Percentiles rank a stretch among this genome's conserved stretches.
Conservation (phyloP, 2,888 invertebrate species). For the Oscheius sp. region DNA sequence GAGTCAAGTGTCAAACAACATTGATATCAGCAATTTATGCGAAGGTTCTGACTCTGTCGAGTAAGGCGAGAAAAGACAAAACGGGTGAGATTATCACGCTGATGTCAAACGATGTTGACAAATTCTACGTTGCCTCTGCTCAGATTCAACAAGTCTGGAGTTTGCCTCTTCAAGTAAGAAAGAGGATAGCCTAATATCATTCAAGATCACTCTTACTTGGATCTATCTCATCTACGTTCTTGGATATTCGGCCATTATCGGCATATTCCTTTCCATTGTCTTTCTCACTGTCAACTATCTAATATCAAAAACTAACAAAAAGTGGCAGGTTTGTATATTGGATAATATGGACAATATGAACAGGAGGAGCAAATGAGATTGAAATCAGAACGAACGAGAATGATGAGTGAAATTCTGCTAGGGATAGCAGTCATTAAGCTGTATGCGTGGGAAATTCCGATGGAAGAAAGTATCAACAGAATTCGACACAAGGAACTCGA, state of each 20-base stretch:
- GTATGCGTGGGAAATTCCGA: constrained; percentile 75
- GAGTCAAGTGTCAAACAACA: constrained; percentile 73
- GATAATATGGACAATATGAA: background rate
- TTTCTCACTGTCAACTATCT: constrained; percentile 76
- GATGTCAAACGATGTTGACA: constrained; percentile 74
- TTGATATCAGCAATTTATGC: constrained; percentile 73
- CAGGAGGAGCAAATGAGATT: constrained; percentile 84
- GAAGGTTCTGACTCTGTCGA: constrained; percentile 73
- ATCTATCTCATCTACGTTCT: constrained; percentile 72
- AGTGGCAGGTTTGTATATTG: constrained; percentile 42
- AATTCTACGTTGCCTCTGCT: constrained; percentile 69
- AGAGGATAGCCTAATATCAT: background rate
- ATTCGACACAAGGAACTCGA: constrained; percentile 82
- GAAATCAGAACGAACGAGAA: constrained; percentile 89
- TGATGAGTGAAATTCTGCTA: constrained; percentile 90
- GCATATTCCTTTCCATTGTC: constrained; percentile 89
- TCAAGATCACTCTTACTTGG: constrained; percentile 61
- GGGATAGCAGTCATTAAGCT: constrained; percentile 81
- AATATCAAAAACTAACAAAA: constrained; percentile 50
- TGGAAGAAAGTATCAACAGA: constrained; percentile 80
- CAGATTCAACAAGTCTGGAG: constrained; percentile 71
- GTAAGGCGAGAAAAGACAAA: constrained; percentile 71
- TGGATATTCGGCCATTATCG: constrained; percentile 86
- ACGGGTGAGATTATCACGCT: constrained; percentile 76
- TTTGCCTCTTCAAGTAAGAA: constrained; percentile 68